Conservation (phyloP, 2,113 vertebrate species). For the Vireo altiloquus region DNA sequence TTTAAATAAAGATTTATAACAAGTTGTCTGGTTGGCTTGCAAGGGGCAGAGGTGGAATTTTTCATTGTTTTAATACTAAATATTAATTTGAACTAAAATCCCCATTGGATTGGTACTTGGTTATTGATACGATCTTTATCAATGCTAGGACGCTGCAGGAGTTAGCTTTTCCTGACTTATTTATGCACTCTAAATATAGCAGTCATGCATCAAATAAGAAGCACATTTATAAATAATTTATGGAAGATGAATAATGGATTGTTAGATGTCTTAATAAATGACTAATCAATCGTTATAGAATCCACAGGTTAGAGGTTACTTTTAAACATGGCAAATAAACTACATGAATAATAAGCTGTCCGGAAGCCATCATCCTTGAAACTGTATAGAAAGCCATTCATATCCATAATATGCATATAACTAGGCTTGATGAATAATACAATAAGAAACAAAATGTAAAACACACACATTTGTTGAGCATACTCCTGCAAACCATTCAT, state of each 20-base stretch:
- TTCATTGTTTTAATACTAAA: neutral
- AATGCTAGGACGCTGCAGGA: conserved; percentile 21
- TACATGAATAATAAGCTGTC: conserved; percentile 43
- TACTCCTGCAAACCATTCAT: neutral
- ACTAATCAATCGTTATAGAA: conserved; percentile 45
- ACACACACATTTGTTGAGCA: neutral
- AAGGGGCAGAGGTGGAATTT: neutral
- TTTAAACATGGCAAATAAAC: conserved; percentile 46
- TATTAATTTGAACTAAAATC: neutral
- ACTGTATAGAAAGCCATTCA: neutral
- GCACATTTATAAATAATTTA: conserved; percentile 51
- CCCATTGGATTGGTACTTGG: neutral
- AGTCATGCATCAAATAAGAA: conserved; percentile 42
- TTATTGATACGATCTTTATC: neutral
- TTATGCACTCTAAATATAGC: conserved; percentile 42
- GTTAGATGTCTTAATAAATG: conserved; percentile 49
- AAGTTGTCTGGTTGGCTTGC: neutral
- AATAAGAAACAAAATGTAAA: neutral
- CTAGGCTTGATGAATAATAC: neutral
- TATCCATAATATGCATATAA: neutral
- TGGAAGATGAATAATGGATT: conserved; percentile 47
- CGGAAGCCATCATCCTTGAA: neutral
- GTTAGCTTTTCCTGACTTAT: conserved; percentile 13
- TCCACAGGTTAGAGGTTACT: conserved; percentile 25
- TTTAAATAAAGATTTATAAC: neutral